Evolutionary conservation across 1,140 invertebrate genomes (phyloP), one percentile per base, ranked within the genome.

Genomic region (Anastrepha ludens): DNA sequence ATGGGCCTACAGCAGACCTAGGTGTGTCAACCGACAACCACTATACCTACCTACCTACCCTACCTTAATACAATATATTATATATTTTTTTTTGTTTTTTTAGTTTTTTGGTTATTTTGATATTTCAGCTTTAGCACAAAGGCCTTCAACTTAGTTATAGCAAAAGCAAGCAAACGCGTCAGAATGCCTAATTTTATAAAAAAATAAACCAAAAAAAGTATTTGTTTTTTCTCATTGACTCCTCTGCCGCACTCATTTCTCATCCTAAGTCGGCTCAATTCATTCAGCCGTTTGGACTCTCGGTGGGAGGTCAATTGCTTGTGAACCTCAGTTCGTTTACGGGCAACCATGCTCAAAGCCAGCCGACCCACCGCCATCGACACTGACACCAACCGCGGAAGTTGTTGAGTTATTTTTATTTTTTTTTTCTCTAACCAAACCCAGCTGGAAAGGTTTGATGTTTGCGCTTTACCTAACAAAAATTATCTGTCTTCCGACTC

Each of bases 281-380:
- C 67, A 39, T 74, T 47, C 1, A 13, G 67, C 6, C 41, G 67
- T n/a, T 74, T 44, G 39, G 67, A 47, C 39, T 74, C 81, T 39
- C 81, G 50, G 81, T 58, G 81, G 81, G 55, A 85, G 81, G 81
- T 85, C 81, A 85, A 60, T 85, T 85, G 58, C 81, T 20, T 85
- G 47, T 85, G 81, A 85, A 85, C 81, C 81, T 17, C 41, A 47
- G 39, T 70, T 41, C 29, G 65, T 70, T 39, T 41, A 39, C 65
- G 8, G 67, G 29, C 29, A 29, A 55, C 6, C 2, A 55, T 55
- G 50, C 11, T 55, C 11, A 55, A 55, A 55, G 11, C 8, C 67
- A 15, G 67, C 41, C 41, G 67, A 67, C 29, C 29, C 41, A 47
- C 17, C 41, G 41, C 15, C 13, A 39, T 74, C 67, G 39, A 41